Conservation (phyloP, 2,888 invertebrate genomes). For the Lutraria lutraria region DNA sequence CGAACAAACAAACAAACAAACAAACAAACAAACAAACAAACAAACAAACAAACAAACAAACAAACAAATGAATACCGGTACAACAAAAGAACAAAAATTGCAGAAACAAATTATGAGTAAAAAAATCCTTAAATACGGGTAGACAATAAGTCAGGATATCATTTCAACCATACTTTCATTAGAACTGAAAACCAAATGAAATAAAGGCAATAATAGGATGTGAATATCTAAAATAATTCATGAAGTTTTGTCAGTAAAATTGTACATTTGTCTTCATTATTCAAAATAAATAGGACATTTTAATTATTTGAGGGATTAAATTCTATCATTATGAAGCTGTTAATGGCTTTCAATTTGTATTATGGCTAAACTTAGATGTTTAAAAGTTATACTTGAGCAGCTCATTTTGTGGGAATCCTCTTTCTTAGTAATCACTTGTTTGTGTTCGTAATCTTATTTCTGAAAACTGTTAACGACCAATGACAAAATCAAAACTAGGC, state of each 20-base stretch:
- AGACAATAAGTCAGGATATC: neutral
- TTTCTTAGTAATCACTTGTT: constrained; percentile 43
- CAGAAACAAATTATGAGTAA: too few relatives aligned
- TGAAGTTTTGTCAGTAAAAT: neutral
- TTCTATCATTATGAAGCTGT: neutral
- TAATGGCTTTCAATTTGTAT: constrained; percentile 23
- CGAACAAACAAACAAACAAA: too few relatives aligned
- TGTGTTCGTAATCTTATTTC: constrained; percentile 39
- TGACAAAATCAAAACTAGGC: constrained; percentile 24
- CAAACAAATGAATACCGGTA: too few relatives aligned
- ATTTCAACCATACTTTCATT: neutral
- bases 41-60: too few relatives aligned
- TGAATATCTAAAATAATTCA: constrained; percentile 12
- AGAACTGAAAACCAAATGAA: neutral
- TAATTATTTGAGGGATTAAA: neutral
- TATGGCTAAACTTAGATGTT: neutral
- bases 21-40: too few relatives aligned
- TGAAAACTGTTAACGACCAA: constrained; percentile 30
- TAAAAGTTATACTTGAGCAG: neutral
- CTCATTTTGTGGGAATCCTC: constrained; percentile 32
- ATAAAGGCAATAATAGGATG: neutral
- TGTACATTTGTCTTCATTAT: constrained; percentile 2
- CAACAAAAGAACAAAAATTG: too few relatives aligned
- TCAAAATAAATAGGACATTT: neutral
- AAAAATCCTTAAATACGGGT: too few relatives aligned